These are phyloP conservation scores for Semicossyphus pulcher DNA, from an alignment of 2,113 vertebrate species.

Conservation along the genomic window DNA sequence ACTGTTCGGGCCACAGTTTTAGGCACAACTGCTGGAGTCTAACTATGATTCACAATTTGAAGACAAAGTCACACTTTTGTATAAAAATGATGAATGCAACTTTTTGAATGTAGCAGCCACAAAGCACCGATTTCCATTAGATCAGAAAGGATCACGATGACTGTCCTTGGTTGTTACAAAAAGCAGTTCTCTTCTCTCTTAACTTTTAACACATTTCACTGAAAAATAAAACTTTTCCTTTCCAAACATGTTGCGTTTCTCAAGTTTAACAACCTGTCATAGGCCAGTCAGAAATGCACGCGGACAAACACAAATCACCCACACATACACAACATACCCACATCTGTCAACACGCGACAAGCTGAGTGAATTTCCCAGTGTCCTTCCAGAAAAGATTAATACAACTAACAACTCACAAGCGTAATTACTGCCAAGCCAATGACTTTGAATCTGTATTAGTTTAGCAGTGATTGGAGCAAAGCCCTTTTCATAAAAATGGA, in stretches of 20 bases:
- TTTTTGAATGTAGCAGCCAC: no score
- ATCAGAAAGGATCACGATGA: no score
- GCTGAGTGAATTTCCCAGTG: constrained; percentile 38
- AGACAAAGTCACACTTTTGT: no score
- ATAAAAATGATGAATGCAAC: no score
- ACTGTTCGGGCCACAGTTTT: no score
- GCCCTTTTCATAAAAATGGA: constrained; percentile 70
- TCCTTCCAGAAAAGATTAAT: constrained; percentile 43
- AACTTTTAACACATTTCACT: not conserved
- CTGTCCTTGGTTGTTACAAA: no score
- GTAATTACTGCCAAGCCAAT: constrained; percentile 67
- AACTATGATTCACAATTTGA: no score
- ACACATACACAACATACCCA: not conserved
- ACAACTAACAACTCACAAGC: constrained; percentile 51
- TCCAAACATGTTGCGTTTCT: not conserved
- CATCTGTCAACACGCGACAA: constrained; percentile 12
- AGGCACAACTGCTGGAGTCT: no score
- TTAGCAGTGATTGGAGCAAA: constrained; percentile 70
- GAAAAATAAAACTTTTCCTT: not conserved
- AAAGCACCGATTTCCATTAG: no score
- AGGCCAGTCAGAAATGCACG: not conserved
- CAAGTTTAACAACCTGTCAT: not conserved
- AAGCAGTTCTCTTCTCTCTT: not conserved
- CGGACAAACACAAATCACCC: constrained; percentile 14
- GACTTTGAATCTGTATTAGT: constrained; percentile 69